Conservation (phyloP, 2,888 invertebrate species). For the Sesia apiformis region DNA sequence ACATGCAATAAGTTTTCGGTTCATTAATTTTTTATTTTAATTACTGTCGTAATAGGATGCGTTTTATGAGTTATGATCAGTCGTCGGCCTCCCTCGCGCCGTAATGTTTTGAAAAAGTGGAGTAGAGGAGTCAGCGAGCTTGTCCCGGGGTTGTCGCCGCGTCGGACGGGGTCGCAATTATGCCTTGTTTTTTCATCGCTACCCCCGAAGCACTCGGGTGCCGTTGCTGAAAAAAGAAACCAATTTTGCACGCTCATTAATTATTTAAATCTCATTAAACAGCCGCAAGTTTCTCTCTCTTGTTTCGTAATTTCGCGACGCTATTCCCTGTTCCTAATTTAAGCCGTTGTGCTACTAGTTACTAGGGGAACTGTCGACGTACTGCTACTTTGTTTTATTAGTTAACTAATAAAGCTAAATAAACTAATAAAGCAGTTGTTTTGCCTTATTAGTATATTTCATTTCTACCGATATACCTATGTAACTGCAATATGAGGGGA, state of each 20-base stretch:
- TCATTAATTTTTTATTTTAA: constrained; percentile 21
- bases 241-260: constrained; percentile 74
- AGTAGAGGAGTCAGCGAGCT: constrained; percentile 18
- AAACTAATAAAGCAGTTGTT: too few relatives aligned
- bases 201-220: constrained; percentile 42
- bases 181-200: constrained; percentile 54
- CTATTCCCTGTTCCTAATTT: constrained; percentile 30
- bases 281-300: constrained; percentile 58
- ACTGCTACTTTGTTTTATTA: constrained; percentile 10
- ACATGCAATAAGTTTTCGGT: background rate
- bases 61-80: constrained; percentile 43
- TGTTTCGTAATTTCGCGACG: constrained; percentile 23
- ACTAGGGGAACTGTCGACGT: too few relatives aligned
- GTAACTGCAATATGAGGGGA: too few relatives aligned
- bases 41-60: constrained; percentile 37
- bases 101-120: constrained; percentile 22
- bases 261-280: constrained; percentile 75
- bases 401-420: too few relatives aligned
- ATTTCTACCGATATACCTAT: too few relatives aligned
- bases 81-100: constrained; percentile 23
- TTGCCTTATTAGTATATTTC: too few relatives aligned
- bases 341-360: constrained; percentile 37
- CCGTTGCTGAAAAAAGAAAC: constrained; percentile 62
- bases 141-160: constrained; percentile 20
- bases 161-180: constrained; percentile 56